These are phyloP conservation scores for Tinamus major DNA, from an alignment of 2,797 vertebrate genomes.

Conservation along the genomic window DNA sequence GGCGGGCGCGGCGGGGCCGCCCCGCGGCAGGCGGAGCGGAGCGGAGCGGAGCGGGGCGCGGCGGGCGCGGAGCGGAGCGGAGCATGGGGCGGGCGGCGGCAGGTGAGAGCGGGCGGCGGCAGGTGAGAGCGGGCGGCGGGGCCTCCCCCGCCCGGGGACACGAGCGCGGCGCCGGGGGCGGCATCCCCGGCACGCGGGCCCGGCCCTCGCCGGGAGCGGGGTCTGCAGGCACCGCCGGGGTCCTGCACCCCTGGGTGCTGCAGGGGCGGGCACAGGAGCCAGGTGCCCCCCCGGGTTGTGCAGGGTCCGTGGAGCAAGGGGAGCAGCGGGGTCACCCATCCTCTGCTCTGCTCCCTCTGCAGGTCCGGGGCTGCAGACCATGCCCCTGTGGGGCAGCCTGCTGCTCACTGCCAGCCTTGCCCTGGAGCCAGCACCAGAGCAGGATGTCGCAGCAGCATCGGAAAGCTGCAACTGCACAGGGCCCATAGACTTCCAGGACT, in stretches of 20 bases:
- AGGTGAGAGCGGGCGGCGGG: too few relatives aligned
- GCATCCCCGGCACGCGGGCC: not conserved
- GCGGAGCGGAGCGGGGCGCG: not conserved
- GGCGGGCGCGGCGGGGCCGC: not conserved
- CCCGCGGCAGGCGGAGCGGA: not conserved
- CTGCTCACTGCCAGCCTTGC: slow-evolving; percentile 61
- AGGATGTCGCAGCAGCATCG: not conserved
- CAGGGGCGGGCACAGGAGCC: not conserved
- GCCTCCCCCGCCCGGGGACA: not conserved
- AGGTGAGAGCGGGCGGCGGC: slow-evolving; percentile 6
- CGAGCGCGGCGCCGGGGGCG: too few relatives aligned
- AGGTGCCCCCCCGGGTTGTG: not conserved
- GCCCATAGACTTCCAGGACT: slow-evolving; percentile 73
- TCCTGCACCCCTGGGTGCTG: not conserved
- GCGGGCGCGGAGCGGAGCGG: not conserved
- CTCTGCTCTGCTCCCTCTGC: not conserved
- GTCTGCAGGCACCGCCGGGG: not conserved
- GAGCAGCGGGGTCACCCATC: not conserved
- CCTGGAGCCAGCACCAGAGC: not conserved
- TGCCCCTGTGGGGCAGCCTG: slow-evolving; percentile 41
- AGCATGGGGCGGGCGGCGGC: slow-evolving; percentile 7
- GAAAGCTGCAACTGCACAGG: slow-evolving; percentile 81
- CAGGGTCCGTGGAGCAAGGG: not conserved
- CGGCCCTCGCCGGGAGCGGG: not conserved
- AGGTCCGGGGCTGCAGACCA: slow-evolving; percentile 70